phyloP scores from a whole-genome alignment of 2,888 invertebrate genomes.

The Eilema caniola region DNA sequence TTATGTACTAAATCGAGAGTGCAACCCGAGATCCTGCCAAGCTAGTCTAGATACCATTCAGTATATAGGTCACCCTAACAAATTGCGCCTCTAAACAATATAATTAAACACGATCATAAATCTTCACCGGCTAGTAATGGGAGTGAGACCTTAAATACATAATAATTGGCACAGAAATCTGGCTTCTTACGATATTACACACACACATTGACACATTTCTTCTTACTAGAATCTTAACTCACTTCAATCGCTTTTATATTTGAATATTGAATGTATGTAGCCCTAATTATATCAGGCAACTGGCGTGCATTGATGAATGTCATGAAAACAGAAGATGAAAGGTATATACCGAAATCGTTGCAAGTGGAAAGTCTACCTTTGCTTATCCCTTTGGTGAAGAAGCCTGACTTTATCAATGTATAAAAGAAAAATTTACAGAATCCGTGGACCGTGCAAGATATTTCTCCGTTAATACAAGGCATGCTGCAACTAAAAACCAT shows the following conservation, averaged over 20 bases:
- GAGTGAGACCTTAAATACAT: neutral
- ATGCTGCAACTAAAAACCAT: slow-evolving; percentile 30
- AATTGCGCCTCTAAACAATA: neutral
- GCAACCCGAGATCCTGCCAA: neutral
- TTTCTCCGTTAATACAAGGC: neutral
- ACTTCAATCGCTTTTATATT: too few species aligned
- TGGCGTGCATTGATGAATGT: too few species aligned
- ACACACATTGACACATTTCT: neutral
- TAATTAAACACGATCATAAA: slow-evolving; percentile 1
- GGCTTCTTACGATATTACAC: neutral
- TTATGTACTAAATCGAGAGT: neutral
- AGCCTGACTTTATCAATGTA: neutral
- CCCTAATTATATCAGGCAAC: too few species aligned
- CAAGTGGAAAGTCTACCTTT: too few species aligned
- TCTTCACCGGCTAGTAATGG: neutral
- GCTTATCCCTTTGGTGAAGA: too few species aligned
- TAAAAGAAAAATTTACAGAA: neutral
- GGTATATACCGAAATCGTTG: neutral
- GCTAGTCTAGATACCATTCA: neutral
- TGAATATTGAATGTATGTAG: too few species aligned
- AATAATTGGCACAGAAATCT: neutral
- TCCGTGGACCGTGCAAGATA: neutral
- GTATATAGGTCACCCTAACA: neutral
- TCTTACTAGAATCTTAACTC: too few species aligned
- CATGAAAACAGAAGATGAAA: neutral